A percentile compares a stretch with the other conserved stretches of the same genome.
Conservation (phyloP, 2,797 vertebrate species). For the Hydrocynus forskahlii region DNA sequence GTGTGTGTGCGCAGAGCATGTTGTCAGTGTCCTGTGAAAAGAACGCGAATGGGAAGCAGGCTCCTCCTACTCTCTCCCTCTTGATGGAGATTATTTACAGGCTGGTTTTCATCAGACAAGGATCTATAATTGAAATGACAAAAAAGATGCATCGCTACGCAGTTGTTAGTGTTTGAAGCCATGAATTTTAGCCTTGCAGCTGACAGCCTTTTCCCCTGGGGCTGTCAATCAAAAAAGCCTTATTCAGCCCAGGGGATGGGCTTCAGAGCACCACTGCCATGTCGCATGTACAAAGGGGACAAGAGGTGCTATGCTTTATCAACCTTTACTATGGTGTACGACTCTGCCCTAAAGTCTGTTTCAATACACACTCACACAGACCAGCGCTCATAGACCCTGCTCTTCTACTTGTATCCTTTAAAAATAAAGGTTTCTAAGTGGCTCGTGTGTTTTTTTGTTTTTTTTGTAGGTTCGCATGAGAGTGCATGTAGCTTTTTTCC, state of each 20-base stretch:
- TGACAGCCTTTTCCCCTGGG: slow-evolving; percentile 55
- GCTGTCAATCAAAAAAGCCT: slow-evolving; percentile 67
- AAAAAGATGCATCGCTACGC: slow-evolving; percentile 80
- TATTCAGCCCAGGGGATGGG: slow-evolving; percentile 41
- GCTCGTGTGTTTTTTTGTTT: no score
- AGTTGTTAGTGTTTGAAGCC: slow-evolving; percentile 73
- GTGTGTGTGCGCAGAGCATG: no score
- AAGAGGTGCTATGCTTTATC: slow-evolving; percentile 26
- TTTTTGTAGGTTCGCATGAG: no score
- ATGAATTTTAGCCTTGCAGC: slow-evolving; percentile 70
- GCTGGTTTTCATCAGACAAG: slow-evolving; percentile 74
- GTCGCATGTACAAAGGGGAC: slow-evolving; percentile 26
- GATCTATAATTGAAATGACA: slow-evolving; percentile 87
- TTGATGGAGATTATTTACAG: slow-evolving; percentile 73
- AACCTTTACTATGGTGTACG: slow-evolving; percentile 16
- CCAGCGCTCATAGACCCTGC: background rate
- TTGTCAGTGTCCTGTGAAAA: slow-evolving; percentile 9
- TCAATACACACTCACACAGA: slow-evolving; percentile 1
- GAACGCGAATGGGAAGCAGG: slow-evolving; percentile 17
- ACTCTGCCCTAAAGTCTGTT: slow-evolving; percentile 5
- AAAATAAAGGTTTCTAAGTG: no score
- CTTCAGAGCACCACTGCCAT: background rate
- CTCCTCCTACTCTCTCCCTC: slow-evolving; percentile 28
- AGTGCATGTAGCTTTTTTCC: background rate
- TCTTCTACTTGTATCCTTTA: background rate